Conservation (phyloP, 2,113 vertebrate species). For the Saguinus imperator region DNA sequence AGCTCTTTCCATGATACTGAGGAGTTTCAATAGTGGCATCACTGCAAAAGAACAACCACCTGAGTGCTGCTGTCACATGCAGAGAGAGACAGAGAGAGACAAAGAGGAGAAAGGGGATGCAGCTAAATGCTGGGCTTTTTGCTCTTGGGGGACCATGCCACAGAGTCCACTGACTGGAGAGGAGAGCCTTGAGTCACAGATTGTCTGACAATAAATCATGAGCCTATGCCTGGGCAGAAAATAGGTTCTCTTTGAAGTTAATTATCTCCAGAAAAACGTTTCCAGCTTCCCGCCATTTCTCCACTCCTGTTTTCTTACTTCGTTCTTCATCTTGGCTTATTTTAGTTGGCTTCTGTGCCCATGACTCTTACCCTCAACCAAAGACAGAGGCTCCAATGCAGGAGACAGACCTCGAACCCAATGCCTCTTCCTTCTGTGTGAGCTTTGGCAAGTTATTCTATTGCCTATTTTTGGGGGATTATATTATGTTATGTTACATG, state of each 20-base stretch:
- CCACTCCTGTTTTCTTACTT: neutral
- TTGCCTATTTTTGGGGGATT: neutral
- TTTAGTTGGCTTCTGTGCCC: neutral
- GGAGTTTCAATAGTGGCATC: neutral
- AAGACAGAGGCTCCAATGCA: neutral
- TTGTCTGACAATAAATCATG: neutral
- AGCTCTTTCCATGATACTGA: neutral
- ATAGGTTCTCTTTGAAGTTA: neutral
- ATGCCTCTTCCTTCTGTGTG: slow-evolving; percentile 4
- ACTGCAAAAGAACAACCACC: neutral
- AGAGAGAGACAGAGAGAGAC: neutral
- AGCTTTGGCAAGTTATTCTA: slow-evolving; percentile 26
- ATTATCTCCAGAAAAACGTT: neutral
- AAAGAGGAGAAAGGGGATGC: neutral
- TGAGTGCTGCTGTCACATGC: neutral
- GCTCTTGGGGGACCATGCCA: neutral
- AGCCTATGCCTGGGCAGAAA: neutral
- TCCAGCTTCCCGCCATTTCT: neutral
- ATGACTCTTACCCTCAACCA: neutral
- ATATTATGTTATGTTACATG: neutral
- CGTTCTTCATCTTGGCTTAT: neutral
- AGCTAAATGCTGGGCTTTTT: neutral
- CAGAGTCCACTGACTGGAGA: neutral
- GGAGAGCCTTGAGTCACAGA: neutral
- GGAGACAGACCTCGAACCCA: neutral